Evolutionary conservation across 2,888 invertebrate species (phyloP).

Genomic region (Xestia rhomboidea): DNA sequence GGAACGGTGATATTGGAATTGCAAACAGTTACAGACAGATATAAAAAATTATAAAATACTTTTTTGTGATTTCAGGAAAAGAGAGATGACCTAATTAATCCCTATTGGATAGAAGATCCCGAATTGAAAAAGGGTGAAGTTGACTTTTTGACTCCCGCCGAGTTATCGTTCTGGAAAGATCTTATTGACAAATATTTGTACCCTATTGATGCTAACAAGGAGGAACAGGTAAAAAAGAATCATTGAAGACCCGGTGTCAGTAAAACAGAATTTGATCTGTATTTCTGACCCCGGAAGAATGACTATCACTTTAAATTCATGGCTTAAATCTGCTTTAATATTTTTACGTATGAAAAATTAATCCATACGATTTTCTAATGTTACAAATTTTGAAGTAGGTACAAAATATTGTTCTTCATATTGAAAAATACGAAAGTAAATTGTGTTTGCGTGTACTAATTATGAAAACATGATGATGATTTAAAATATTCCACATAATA

Average conservation of each 20-base stretch:
- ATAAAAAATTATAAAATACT: background rate
- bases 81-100: slow-evolving; percentile 96
- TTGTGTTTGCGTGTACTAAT: background rate
- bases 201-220: slow-evolving; percentile 97
- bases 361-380: slow-evolving; percentile 5
- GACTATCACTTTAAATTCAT: slow-evolving; percentile 31
- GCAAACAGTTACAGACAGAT: background rate
- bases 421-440: background rate
- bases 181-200: slow-evolving; percentile 98
- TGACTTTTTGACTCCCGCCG: slow-evolving; percentile 95
- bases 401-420: background rate
- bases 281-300: slow-evolving; percentile 1
- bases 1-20: background rate
- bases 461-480: slow-evolving; percentile 9
- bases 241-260: slow-evolving; percentile 19
- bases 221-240: slow-evolving; percentile 93
- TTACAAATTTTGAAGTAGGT: background rate
- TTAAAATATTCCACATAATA: background rate
- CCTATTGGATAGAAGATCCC: slow-evolving; percentile 98
- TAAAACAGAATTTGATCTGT: background rate
- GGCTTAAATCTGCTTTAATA: slow-evolving; percentile 29
- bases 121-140: slow-evolving; percentile 97
- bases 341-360: slow-evolving; percentile 6
- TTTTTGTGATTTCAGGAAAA: slow-evolving; percentile 86
- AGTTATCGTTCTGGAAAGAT: slow-evolving; percentile 98